Conservation (phyloP, 2,888 invertebrate species). For the Hetaerina titia region DNA sequence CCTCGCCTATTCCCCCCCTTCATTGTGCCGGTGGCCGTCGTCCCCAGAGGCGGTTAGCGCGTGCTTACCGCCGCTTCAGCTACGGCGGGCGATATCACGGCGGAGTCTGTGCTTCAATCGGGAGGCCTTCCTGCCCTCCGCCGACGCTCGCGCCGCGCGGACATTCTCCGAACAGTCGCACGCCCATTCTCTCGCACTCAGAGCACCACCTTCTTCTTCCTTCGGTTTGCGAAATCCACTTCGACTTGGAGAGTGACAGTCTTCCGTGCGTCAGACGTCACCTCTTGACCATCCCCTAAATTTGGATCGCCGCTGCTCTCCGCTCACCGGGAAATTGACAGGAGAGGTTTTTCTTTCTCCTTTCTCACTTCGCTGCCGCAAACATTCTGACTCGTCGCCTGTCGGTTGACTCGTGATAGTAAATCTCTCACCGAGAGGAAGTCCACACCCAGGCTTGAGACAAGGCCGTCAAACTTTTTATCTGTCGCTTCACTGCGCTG, state of each 20-base stretch:
- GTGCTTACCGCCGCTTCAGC: too few relatives aligned
- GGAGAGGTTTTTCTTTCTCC: background rate
- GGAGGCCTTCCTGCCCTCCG: background rate
- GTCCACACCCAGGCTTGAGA: background rate
- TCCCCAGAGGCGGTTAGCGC: background rate
- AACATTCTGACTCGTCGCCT: background rate
- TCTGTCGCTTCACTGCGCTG: background rate
- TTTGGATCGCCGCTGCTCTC: background rate
- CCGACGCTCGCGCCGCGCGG: background rate
- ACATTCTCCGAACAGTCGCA: background rate
- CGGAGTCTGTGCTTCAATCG: background rate
- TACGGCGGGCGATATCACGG: background rate
- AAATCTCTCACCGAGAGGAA: background rate
- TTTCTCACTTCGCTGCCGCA: background rate
- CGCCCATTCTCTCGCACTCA: background rate
- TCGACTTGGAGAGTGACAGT: background rate
- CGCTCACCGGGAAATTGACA: background rate
- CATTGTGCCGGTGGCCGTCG: conserved; percentile 28
- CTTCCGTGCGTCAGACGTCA: too few relatives aligned
- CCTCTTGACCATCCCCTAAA: too few relatives aligned
- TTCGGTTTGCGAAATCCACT: background rate
- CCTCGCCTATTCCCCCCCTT: background rate
- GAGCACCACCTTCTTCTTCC: background rate
- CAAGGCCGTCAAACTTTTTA: background rate
- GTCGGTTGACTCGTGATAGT: background rate